phyloP scores from a whole-genome alignment of 2,113 vertebrate genomes.

The Aegithalos caudatus region DNA sequence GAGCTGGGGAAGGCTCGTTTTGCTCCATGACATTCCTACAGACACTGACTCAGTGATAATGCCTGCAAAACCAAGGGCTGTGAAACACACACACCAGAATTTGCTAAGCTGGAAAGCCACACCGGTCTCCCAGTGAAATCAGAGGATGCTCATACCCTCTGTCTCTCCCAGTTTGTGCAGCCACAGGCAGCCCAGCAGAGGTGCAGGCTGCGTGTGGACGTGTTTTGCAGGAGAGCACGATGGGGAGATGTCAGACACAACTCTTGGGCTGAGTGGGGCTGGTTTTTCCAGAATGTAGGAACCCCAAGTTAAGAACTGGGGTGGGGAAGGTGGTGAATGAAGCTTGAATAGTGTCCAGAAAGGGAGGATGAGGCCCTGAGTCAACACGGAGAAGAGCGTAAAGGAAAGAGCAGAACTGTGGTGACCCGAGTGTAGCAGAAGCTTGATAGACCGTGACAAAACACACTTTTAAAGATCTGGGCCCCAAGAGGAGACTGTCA shows the following conservation, averaged over 20 bases:
- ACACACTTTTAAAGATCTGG: slow-evolving; percentile 9
- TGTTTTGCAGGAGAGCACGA: fast-evolving
- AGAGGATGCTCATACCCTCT: neutral
- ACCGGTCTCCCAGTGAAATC: neutral
- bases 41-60: neutral
- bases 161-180: neutral
- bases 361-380: neutral
- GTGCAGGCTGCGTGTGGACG: fast-evolving
- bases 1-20: neutral
- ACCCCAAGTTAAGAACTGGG: neutral
- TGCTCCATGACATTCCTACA: neutral
- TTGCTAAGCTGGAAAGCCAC: neutral
- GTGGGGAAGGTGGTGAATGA: neutral
- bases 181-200: neutral
- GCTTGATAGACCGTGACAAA: slow-evolving; percentile 26
- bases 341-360: neutral
- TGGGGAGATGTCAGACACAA: neutral
- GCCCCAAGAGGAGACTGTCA: slow-evolving; percentile 18
- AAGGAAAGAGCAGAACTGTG: neutral
- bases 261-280: neutral
- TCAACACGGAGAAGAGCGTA: fast-evolving
- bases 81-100: neutral
- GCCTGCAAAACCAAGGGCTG: neutral
- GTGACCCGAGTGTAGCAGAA: neutral
- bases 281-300: neutral